Percentiles rank a stretch among this genome's conserved stretches.
Conservation (phyloP, 2,888 invertebrate species). For the Lithophane leautieri region DNA sequence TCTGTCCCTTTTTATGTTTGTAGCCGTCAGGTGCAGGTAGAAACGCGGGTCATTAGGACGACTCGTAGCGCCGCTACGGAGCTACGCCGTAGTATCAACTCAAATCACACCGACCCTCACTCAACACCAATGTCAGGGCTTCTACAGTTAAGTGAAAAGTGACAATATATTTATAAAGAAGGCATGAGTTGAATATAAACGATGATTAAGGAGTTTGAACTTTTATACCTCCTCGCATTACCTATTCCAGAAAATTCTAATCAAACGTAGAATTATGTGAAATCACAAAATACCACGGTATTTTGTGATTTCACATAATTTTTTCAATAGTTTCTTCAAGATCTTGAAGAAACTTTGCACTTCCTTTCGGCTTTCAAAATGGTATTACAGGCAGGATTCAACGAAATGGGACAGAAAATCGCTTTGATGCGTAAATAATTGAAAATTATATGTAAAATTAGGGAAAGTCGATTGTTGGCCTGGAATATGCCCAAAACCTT, state of each 20-base stretch:
- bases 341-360: constrained; percentile 70
- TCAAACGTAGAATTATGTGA: constrained; percentile 51
- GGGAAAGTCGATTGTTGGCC: constrained; percentile 71
- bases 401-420: constrained; percentile 79
- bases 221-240: constrained; percentile 23
- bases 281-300: constrained; percentile 68
- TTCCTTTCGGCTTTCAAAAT: constrained; percentile 75
- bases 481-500: constrained; percentile 56
- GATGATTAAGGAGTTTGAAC: constrained; percentile 37
- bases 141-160: constrained; percentile 56
- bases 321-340: no score
- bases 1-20: constrained; percentile 75
- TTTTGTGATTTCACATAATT: no score
- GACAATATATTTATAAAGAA: constrained; percentile 47
- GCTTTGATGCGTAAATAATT: constrained; percentile 82
- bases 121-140: constrained; percentile 70
- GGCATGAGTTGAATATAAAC: constrained; percentile 34
- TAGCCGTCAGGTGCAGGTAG: constrained; percentile 83
- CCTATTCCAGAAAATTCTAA: constrained; percentile 36
- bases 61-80: constrained; percentile 69
- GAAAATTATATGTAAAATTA: constrained; percentile 78
- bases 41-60: constrained; percentile 80
- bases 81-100: constrained; percentile 66
- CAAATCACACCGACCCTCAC: constrained; percentile 76
- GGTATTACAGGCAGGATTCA: constrained; percentile 77